phyloP scores from a whole-genome alignment of 2,888 invertebrate genomes.

The Eristalinus sepulchralis region DNA sequence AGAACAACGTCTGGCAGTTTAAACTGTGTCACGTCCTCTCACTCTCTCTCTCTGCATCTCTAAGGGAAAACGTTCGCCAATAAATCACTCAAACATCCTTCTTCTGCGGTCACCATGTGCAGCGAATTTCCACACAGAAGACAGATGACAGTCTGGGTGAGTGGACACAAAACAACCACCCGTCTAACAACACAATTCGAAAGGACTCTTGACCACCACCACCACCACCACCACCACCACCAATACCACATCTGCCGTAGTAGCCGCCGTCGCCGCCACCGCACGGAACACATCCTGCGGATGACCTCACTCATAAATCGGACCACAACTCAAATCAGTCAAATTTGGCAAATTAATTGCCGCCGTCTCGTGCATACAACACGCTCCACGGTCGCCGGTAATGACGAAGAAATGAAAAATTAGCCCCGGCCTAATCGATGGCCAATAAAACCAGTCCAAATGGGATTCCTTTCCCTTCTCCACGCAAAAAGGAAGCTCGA shows the following conservation, averaged over 20 bases:
- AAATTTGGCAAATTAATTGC: conserved; percentile 54
- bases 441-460: conserved; percentile 34
- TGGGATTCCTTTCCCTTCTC: neutral
- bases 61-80: neutral
- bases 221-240: no score
- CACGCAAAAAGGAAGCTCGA: neutral
- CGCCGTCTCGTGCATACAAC: conserved; percentile 12
- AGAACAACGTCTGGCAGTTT: neutral
- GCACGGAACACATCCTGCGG: neutral
- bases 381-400: conserved; percentile 7
- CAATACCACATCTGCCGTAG: neutral
- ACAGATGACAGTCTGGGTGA: neutral
- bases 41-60: no score
- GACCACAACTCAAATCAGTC: conserved; percentile 26
- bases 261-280: no score
- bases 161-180: neutral
- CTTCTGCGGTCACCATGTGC: conserved; percentile 20
- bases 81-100: conserved; percentile 23
- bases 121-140: conserved; percentile 8
- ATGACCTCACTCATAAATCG: conserved; percentile 19
- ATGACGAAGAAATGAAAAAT: conserved; percentile 37
- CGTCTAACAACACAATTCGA: neutral
- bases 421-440: conserved; percentile 32
- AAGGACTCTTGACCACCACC: neutral
- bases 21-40: conserved; percentile 17